Evolutionary conservation across 2,888 invertebrate species (phyloP), one percentile per base, ranked within the genome.

Genomic region (Macaria notata): DNA sequence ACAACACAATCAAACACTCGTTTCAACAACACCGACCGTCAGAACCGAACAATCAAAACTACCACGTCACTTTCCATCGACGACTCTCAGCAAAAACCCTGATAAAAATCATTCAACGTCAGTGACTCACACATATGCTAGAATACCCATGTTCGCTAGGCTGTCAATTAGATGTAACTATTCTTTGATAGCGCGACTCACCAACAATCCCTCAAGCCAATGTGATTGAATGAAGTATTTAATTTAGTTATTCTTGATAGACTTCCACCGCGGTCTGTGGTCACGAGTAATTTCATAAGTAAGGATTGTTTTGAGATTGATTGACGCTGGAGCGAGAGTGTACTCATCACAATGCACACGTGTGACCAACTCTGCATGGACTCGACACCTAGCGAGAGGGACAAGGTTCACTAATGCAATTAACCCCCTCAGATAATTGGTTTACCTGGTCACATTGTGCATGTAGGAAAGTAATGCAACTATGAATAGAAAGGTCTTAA

Each of bases 391-490:
- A 70, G 67, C 61, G 46, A 60, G 67, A 61, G 63, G 64, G 65
- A 64, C 70, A 66, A 64, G 69, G 63, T 69, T 54, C 64, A 68
- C 65, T 86, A 86, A 87, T 82, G 73, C 76, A 77, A 86, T 88
- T 86, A 86, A 66, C 70, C 71, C 36, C 48, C 31, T 67, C 61
- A 70, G 65, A 62, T 84, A 83, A 84, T 83, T 82, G 83, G 85
- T 79, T 85, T 85, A 84, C 70, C 66, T 64, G 65, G 70, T 66
- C 61, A 62, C 68, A 62, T 60, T 58, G 49, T 46, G 65, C 60
- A 65, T 57, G 64, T 60, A 61, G 19, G 52, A 30, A 3, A 9
- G 43, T 29, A 31, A 52, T 48, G 43, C 36, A 51, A 47, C 42
- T 49, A 46, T 48, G 46, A n/a, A 41, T 36, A 46, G 33, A 6